Conservation (phyloP, 2,797 vertebrate species). For the Crocidura indochinensis region DNA sequence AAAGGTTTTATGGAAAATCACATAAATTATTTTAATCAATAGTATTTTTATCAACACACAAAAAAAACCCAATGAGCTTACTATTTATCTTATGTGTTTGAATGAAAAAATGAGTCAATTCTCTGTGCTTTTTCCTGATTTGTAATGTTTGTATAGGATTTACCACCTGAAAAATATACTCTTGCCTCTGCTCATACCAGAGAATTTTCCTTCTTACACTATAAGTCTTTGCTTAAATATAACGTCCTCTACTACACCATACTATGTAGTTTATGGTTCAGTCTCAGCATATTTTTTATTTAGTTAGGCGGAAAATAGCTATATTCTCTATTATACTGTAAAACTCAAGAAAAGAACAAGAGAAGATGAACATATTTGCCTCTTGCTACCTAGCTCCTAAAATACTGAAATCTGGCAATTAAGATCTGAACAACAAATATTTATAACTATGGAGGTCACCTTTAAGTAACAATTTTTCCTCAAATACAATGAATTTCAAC, state of each 20-base stretch:
- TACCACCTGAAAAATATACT: background rate
- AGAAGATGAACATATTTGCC: background rate
- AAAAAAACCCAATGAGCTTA: background rate
- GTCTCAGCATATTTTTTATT: background rate
- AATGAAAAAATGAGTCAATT: background rate
- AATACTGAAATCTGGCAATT: background rate
- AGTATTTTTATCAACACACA: background rate
- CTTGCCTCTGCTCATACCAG: background rate
- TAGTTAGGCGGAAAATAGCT: background rate
- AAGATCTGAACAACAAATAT: constrained; percentile 11
- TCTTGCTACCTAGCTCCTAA: background rate
- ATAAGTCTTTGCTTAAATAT: background rate
- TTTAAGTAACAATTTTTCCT: constrained; percentile 5
- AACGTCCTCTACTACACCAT: background rate
- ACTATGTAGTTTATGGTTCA: background rate
- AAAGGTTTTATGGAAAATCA: background rate
- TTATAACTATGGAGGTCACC: background rate
- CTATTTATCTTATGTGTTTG: background rate
- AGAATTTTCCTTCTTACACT: background rate
- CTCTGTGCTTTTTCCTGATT: background rate
- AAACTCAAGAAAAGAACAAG: background rate
- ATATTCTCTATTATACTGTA: constrained; percentile 20
- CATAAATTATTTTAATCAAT: background rate
- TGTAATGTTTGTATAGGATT: background rate
- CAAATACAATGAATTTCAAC: constrained; percentile 30